Percentiles rank a stretch among this genome's conserved stretches.
Conservation (phyloP, 2,888 invertebrate genomes). For the Himalopsyche anomala region DNA sequence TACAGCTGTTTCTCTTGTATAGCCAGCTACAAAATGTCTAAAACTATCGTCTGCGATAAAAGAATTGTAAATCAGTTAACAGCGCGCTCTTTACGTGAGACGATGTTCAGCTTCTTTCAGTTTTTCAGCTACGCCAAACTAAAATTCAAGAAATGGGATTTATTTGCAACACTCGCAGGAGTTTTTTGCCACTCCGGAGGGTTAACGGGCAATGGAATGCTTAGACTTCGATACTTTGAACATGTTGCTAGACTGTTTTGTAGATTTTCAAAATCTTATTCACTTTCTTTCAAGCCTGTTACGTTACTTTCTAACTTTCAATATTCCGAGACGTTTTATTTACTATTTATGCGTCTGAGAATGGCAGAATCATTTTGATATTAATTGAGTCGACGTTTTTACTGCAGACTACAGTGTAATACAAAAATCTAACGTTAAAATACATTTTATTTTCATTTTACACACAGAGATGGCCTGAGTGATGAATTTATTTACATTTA, state of each 20-base stretch:
- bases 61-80: conserved; percentile 46
- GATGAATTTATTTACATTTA: too few relatives aligned
- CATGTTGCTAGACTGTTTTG: conserved; percentile 22
- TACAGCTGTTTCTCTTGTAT: conserved; percentile 2
- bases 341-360: background rate
- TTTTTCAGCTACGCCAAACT: conserved; percentile 16
- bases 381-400: too few relatives aligned
- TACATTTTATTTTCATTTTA: too few relatives aligned
- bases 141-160: conserved; percentile 28
- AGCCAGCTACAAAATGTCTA: conserved; percentile 1
- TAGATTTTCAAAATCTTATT: conserved; percentile 28
- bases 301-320: background rate
- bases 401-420: too few relatives aligned
- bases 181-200: conserved; percentile 1
- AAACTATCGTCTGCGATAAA: conserved; percentile 46
- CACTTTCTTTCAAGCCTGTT: conserved; percentile 1
- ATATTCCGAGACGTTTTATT: background rate
- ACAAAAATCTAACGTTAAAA: too few relatives aligned
- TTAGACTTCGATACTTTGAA: conserved; percentile 30
- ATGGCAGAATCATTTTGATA: too few relatives aligned
- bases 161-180: background rate
- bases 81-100: conserved; percentile 28
- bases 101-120: conserved; percentile 21
- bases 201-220: conserved; percentile 9
- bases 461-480: too few relatives aligned